Evolutionary conservation across 1,140 invertebrate genomes (phyloP).

Genomic region (Zaprionus gabonicus): DNA sequence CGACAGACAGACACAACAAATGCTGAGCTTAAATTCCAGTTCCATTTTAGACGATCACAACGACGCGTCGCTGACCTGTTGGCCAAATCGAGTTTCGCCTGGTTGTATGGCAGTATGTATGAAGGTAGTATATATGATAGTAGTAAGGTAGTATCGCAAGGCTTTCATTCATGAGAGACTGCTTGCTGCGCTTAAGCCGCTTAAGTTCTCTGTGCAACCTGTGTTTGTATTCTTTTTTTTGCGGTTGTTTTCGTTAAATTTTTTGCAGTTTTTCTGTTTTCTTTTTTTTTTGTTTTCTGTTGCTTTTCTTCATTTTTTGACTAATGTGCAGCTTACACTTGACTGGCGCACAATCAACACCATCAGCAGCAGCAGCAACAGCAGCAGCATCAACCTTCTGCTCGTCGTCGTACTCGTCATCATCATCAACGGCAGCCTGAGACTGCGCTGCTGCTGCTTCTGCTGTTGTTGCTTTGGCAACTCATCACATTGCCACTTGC

Average conservation of each 20-base stretch:
- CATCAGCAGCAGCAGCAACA: constrained; percentile 58
- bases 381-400: constrained; percentile 21
- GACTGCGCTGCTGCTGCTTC: constrained; percentile 16
- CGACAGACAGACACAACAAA: constrained; percentile 31
- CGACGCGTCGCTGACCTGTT: constrained; percentile 36
- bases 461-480: constrained; percentile 19
- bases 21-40: constrained; percentile 70
- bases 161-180: constrained; percentile 71
- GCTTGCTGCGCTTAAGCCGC: constrained; percentile 64
- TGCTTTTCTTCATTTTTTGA: constrained; percentile 58
- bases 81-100: constrained; percentile 61
- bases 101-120: neutral
- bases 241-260: constrained; percentile 13
- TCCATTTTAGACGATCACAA: constrained; percentile 49
- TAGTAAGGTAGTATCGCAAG: constrained; percentile 17
- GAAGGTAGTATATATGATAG: neutral
- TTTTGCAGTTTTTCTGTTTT: constrained; percentile 14
- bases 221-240: constrained; percentile 11
- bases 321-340: constrained; percentile 82
- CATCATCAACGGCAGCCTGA: constrained; percentile 15
- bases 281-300: constrained; percentile 22
- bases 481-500: constrained; percentile 62
- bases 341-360: constrained; percentile 82
- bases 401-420: constrained; percentile 37
- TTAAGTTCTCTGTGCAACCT: constrained; percentile 62